Evolutionary conservation across 2,888 invertebrate genomes (phyloP).

Genomic region (Scaptomyza parva): DNA sequence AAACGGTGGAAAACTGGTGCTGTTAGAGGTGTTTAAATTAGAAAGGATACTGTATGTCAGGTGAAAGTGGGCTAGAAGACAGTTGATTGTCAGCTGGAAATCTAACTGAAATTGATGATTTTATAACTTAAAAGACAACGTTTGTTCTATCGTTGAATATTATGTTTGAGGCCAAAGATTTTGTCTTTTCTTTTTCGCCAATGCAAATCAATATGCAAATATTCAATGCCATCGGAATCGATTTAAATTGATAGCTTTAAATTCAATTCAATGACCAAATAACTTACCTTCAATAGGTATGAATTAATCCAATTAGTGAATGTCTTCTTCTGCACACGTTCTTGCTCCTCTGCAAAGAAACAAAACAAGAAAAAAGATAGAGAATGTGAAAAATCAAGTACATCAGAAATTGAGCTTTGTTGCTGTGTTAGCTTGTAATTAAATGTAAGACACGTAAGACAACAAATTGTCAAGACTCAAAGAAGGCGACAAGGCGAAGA

Average conservation of each 20-base stretch:
- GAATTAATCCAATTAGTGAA: constrained; percentile 99
- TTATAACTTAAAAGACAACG: not conserved
- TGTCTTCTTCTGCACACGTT: constrained; percentile 99
- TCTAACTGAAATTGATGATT: constrained; percentile 11
- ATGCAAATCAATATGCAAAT: constrained; percentile 70
- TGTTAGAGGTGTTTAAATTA: constrained; percentile 68
- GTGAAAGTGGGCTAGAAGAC: constrained; percentile 56
- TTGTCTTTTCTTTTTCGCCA: constrained; percentile 12
- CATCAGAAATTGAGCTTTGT: constrained; percentile 54
- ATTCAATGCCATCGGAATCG: constrained; percentile 67
- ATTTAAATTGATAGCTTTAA: constrained; percentile 36
- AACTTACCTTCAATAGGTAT: constrained; percentile 95
- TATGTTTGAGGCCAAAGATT: not conserved
- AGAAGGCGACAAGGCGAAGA: constrained; percentile 17
- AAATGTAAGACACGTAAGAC: constrained; percentile 51
- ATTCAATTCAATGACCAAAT: constrained; percentile 45
- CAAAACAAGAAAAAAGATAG: constrained; percentile 26
- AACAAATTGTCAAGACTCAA: constrained; percentile 3
- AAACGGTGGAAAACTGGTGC: constrained; percentile 35
- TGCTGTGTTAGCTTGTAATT: constrained; percentile 45
- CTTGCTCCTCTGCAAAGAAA: constrained; percentile 96
- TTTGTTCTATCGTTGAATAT: not conserved
- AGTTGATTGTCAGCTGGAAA: constrained; percentile 22
- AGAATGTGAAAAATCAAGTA: constrained; percentile 35
- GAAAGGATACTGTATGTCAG: constrained; percentile 62